Evolutionary conservation across 2,797 vertebrate species (phyloP).

Genomic region (Heterohyrax brucei): DNA sequence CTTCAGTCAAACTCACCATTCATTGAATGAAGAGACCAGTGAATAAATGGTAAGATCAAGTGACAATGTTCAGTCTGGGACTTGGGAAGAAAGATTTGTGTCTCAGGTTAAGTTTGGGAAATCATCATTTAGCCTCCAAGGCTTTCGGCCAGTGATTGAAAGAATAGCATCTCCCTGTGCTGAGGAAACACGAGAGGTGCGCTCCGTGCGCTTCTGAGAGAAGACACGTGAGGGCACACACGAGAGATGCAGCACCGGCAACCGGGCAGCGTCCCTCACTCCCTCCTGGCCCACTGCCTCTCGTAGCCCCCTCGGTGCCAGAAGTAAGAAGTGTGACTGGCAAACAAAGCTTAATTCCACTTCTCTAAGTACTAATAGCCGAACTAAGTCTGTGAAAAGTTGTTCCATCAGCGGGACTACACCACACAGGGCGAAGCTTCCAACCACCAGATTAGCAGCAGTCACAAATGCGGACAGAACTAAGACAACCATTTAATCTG

Average conservation of each 20-base stretch:
- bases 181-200: not conserved
- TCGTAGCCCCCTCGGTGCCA: rapidly evolving
- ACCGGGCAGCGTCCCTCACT: rapidly evolving
- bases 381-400: not conserved
- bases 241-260: not conserved
- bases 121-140: not conserved
- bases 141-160: not conserved
- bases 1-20: not conserved
- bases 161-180: not conserved
- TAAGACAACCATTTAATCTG: not conserved
- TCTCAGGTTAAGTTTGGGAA: not conserved
- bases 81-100: not conserved
- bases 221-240: no score
- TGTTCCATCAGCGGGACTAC: rapidly evolving
- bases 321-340: not conserved
- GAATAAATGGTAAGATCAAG: not conserved
- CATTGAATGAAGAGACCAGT: not conserved
- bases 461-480: not conserved
- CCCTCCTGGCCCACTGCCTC: not conserved
- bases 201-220: not conserved
- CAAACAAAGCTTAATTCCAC: not conserved
- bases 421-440: not conserved
- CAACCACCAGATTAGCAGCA: not conserved
- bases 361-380: not conserved
- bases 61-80: not conserved